Evolutionary conservation across 2,113 vertebrate genomes (phyloP).

Genomic region (Coracopsis vasa): DNA sequence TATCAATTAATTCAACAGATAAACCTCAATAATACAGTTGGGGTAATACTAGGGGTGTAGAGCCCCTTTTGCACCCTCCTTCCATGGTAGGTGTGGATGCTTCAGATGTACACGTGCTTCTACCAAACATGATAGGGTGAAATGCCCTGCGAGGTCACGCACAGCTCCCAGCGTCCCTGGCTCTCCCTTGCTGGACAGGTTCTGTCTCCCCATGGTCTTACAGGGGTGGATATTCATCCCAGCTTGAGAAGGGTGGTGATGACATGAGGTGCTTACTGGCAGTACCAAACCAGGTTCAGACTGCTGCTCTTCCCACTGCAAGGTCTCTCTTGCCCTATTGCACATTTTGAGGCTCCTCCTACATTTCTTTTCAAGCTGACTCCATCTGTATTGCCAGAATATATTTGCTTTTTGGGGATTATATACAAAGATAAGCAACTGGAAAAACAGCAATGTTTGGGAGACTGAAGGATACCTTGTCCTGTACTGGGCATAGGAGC

Average conservation of each 20-base stretch:
- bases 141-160: background rate
- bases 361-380: background rate
- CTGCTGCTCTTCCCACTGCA: background rate
- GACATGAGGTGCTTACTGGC: rapidly evolving
- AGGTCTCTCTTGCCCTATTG: background rate
- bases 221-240: background rate
- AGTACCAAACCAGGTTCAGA: background rate
- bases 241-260: background rate
- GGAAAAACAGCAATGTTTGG: background rate
- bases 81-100: background rate
- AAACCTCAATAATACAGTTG: background rate
- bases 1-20: background rate
- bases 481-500: background rate
- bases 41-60: too few relatives aligned
- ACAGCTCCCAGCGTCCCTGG: rapidly evolving
- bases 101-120: background rate
- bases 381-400: background rate
- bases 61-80: background rate
- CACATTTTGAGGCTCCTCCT: background rate
- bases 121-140: background rate
- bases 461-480: background rate
- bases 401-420: background rate
- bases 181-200: background rate
- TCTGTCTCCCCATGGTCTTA: background rate
- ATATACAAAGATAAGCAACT: background rate